Base-by-base conservation (phyloP, 2,888 invertebrate genomes). In the Oscheius sp. region DNA sequence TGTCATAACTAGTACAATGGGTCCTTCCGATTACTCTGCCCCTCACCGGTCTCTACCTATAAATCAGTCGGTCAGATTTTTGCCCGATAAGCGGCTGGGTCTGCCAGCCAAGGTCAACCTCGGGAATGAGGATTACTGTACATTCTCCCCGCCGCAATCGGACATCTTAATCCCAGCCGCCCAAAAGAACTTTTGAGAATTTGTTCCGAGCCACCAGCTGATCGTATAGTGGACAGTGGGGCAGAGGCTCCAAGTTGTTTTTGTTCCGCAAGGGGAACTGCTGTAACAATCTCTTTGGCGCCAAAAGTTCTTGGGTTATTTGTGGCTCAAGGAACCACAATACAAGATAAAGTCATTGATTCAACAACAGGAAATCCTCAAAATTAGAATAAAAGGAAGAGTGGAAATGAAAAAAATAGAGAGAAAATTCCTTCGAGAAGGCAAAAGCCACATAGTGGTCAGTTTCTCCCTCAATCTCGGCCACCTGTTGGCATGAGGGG, bases 161-260 rank as follows among this genome's bases (percentile, higher is more conserved):
- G 42, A 42, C 42, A 42, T 42, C 42, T 42, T 42, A 42, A 42
- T 42, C 42, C n/a, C 42, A 42, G 42, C 42, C 42, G 42, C 42
- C 42, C 15, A 42, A 42, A 10, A 42, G n/a, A 3, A 20, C 42
- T 42, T 3, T 17, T 12, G 37, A 37, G 37, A 37, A 15, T 37
- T 15, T 12, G 37, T 37, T 15, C 15, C 37, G n/a, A n/a, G 10
- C 17, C 34, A 73, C 73, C 76, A 76, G 76, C 76, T 76, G 76
- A 73, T 74, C 76, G 76, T 76, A 76, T 76, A 74, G 76, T 76
- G 72, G 76, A 72, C 76, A 58, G 27, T 37, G 58, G 58, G 12
- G n/a, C n/a, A n/a, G n/a, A n/a, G 55, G 34, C 23, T 33, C 33
- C 39, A 10, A 31, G 66, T 23, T 45, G 53, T 39, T 66, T 53